phyloP scores from a whole-genome alignment of 2,113 vertebrate species.

The Capricornis sumatraensis region DNA sequence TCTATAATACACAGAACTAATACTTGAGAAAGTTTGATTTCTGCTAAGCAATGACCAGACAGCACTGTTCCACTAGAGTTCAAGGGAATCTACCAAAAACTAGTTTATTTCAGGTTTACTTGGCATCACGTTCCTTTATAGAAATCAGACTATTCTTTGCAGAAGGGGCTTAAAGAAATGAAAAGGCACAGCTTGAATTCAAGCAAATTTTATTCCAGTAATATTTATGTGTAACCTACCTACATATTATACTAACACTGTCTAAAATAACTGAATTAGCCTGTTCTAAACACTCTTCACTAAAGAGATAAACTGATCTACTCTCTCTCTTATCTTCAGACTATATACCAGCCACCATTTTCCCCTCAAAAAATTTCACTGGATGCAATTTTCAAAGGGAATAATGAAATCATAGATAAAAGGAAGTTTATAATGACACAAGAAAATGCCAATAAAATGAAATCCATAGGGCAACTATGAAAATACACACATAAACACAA shows the following conservation, averaged over 20 bases:
- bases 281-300: neutral
- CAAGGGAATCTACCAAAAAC: neutral
- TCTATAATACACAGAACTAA: neutral
- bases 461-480: neutral
- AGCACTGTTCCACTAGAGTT: neutral
- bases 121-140: neutral
- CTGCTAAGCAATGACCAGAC: neutral
- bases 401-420: neutral
- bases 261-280: neutral
- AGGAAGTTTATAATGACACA: neutral
- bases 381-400: neutral
- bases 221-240: neutral
- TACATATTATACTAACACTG: neutral
- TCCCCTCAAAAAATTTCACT: neutral
- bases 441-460: neutral
- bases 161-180: neutral
- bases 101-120: neutral
- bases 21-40: neutral
- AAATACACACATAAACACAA: neutral
- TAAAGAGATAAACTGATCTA: neutral
- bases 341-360: neutral
- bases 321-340: neutral
- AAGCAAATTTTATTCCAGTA: neutral
- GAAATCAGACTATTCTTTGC: neutral
- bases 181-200: neutral